Evolutionary conservation across 2,888 invertebrate species (phyloP), one percentile per base, ranked within the genome.

Genomic region (Sinhomidia bicolor): DNA sequence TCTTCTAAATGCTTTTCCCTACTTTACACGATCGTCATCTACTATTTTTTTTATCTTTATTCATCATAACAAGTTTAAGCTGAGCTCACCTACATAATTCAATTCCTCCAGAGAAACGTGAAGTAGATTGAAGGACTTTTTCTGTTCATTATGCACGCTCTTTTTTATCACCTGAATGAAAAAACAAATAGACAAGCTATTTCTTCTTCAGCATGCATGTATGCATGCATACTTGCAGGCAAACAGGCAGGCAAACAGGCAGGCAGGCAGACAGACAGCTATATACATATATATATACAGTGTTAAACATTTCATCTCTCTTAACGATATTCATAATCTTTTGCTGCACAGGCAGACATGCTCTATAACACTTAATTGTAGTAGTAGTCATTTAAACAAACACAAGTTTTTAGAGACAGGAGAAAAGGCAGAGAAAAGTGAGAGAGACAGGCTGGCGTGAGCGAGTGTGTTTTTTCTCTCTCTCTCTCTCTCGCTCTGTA

Each of bases 31-130:
- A 62, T 62, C 62, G 6, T 17, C 5, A 17, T 17, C 1, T 62
- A n/a, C n/a, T n/a, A n/a, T n/a, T 44, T 44, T 71, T 44, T 41
- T 20, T 47, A 74, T 74, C 74, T 74, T 74, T 74, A 47, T 41
- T 20, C 26, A 74, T 74, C 74, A 51, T 74, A 51, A 47, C 10
- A 44, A 20, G n/a, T n/a, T n/a, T n/a, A n/a, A n/a, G n/a, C n/a
- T n/a, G n/a, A n/a, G n/a, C n/a, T n/a, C n/a, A n/a, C n/a, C n/a
- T 26, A 74, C 74, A 74, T 74, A 74, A 74, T 47, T 74, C 74
- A 74, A 74, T 74, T 51, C 51, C 74, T 74, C 47, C 9, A 74
- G 47, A 71, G 71, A 44, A 71, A 62, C 12, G 32, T 14, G 23
- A 41, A 68, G 17, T 36, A 44, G 71, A 44, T 2, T 12, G 44